Conservation (phyloP, 2,113 vertebrate genomes). For the Calyptomena viridis region DNA sequence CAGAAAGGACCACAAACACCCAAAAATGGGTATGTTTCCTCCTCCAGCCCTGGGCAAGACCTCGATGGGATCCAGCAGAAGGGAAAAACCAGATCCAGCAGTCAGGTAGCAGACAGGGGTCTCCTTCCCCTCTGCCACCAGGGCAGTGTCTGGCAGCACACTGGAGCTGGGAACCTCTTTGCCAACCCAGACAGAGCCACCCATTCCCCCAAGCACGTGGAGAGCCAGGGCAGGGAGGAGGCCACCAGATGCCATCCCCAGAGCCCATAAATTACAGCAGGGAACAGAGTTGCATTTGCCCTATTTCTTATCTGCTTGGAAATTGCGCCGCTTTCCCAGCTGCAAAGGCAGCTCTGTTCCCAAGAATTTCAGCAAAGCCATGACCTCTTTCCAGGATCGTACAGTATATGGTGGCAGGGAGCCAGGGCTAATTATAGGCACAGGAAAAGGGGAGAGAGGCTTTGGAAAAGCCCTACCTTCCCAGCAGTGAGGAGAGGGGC, state of each 20-base stretch:
- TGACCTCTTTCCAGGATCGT: constrained; percentile 50
- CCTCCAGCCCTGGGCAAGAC: neutral
- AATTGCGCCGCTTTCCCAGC: constrained; percentile 19
- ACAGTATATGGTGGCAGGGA: constrained; percentile 27
- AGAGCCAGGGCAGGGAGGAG: neutral
- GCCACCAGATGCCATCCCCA: neutral
- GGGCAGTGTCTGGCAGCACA: neutral
- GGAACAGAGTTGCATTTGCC: neutral
- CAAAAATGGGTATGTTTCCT: neutral
- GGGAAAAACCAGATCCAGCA: neutral
- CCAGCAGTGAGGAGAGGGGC: neutral
- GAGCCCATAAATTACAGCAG: neutral
- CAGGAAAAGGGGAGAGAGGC: constrained; percentile 12
- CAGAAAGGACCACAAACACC: neutral
- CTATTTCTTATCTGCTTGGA: constrained; percentile 41
- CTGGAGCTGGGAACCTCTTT: fast-evolving
- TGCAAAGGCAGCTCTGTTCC: constrained; percentile 40
- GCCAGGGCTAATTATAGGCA: constrained; percentile 53
- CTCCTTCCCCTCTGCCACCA: fast-evolving
- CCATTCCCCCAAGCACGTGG: neutral
- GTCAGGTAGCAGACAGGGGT: neutral
- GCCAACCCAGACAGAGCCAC: neutral
- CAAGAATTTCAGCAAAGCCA: constrained; percentile 26
- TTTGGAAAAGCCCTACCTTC: constrained; percentile 27
- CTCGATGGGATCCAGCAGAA: neutral